Conservation (phyloP, 1,140 invertebrate species). For the Whitmania pigra region DNA sequence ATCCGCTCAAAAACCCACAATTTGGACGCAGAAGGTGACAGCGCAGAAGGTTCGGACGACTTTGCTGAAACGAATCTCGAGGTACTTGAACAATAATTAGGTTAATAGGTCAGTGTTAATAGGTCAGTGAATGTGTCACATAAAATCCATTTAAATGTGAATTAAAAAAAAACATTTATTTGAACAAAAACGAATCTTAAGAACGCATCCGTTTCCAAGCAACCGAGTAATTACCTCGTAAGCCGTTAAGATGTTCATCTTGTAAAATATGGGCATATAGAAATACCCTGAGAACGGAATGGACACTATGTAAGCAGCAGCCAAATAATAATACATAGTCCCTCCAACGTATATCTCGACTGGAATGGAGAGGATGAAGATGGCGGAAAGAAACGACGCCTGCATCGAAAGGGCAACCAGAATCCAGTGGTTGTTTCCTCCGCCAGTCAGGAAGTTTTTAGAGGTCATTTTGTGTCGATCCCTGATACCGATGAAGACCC, state of each 20-base stretch:
- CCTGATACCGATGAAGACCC: background rate
- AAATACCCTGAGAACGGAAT: constrained; percentile 29
- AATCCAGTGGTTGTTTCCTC: constrained; percentile 19
- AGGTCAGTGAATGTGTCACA: background rate
- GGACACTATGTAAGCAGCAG: constrained; percentile 29
- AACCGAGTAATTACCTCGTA: constrained; percentile 33
- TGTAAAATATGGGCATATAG: constrained; percentile 38
- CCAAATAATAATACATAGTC: constrained; percentile 32
- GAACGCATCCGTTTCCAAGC: background rate
- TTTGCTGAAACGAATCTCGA: constrained; percentile 47
- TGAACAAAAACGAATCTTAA: background rate
- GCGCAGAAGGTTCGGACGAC: constrained; percentile 26
- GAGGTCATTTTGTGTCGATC: constrained; percentile 10
- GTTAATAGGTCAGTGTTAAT: background rate
- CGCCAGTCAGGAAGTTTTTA: constrained; percentile 16
- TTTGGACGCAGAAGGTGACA: constrained; percentile 25
- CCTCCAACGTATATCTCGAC: constrained; percentile 59
- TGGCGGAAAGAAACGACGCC: constrained; percentile 69
- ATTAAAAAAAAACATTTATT: background rate
- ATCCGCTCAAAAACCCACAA: background rate
- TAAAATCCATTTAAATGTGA: too few relatives aligned
- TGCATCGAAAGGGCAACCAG: constrained; percentile 35
- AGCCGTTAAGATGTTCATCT: constrained; percentile 34
- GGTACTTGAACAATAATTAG: constrained; percentile 48
- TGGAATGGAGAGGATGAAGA: constrained; percentile 72